Base-by-base conservation (phyloP, 2,888 invertebrate genomes). In the Pemphredon lugubris region DNA sequence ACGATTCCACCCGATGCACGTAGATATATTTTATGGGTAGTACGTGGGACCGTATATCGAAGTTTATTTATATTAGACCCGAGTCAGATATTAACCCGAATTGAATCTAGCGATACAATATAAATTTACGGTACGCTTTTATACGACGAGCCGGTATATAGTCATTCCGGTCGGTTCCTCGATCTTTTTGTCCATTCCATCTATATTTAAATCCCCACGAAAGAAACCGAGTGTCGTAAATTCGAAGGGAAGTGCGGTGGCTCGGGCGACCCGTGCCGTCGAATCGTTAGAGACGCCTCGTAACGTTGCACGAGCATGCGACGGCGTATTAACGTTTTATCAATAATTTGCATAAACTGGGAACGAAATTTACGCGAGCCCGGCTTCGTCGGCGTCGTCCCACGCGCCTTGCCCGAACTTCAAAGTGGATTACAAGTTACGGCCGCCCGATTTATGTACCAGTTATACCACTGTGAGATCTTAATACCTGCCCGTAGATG, bases 331-430 rank as follows among this genome's bases (percentile, higher is more conserved):
- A 80, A 66, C 50, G 57, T 68, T 50, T 67, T 47, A 73, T 75
- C 75, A 77, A 78, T 80, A 80, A 81, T 81, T 81, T 81, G 76
- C 81, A 78, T 81, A 79, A 80, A 81, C 72, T 61, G 59, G 48
- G 65, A 65, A 55, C 61, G 66, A 76, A 78, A 78, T 81, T 79
- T 67, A 72, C 75, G 73, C 42, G 58, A 60, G 57, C 60, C 40
- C 63, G 45, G 58, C 55, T 34, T 53, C 70, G 66, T 45, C 39
- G 48, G 48, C 66, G 51, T 50, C 63, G 47, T 63, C 50, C 60
- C 65, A 30, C 23, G 30, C 59, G 54, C 53, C 48, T 32, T 18
- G 61, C 50, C 69, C 64, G 65, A 73, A 73, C 80, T 75, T 71
- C 63, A 80, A 80, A 80, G 75, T 75, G 77, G 79, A 80, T 80